Conservation (phyloP, 2,113 vertebrate species). For the Notarius lentiginosus region DNA sequence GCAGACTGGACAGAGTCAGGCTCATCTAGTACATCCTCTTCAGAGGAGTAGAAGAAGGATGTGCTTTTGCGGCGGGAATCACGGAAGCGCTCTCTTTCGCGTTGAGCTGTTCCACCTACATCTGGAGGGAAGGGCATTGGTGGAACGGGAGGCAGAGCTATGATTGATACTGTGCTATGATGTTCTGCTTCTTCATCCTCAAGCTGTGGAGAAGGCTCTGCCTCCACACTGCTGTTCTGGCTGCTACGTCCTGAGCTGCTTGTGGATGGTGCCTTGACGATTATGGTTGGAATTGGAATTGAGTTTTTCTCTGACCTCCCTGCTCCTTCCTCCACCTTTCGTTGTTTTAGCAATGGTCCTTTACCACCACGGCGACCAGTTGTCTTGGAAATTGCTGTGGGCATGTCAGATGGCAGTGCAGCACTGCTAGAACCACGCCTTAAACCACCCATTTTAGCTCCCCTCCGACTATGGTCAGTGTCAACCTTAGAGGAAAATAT, state of each 20-base stretch:
- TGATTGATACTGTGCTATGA: conserved; percentile 46
- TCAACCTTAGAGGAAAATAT: conserved; percentile 55
- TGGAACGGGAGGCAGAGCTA: conserved; percentile 60
- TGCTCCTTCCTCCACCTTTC: conserved; percentile 80
- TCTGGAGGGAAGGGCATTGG: conserved; percentile 75
- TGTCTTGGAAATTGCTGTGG: conserved; percentile 54
- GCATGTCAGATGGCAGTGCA: conserved; percentile 72
- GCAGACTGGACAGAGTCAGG: conserved; percentile 62
- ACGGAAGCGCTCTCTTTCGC: conserved; percentile 84
- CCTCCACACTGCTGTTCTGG: conserved; percentile 89
- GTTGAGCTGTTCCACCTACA: conserved; percentile 77
- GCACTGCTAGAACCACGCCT: conserved; percentile 76
- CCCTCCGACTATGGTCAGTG: conserved; percentile 64
- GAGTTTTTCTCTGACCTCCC: conserved; percentile 81
- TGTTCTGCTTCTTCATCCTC: conserved; percentile 58
- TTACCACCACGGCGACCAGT: conserved; percentile 56
- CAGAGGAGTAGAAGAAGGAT: conserved; percentile 87
- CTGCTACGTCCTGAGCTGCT: conserved; percentile 92
- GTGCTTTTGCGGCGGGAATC: conserved; percentile 86
- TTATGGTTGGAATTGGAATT: conserved; percentile 91
- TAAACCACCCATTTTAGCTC: conserved; percentile 71
- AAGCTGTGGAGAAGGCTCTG: conserved; percentile 65
- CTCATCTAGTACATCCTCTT: conserved; percentile 74
- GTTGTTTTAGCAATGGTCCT: conserved; percentile 82
- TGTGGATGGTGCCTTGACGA: conserved; percentile 90